Conservation (phyloP, 2,888 invertebrate genomes). For the Penaeus monodon region DNA sequence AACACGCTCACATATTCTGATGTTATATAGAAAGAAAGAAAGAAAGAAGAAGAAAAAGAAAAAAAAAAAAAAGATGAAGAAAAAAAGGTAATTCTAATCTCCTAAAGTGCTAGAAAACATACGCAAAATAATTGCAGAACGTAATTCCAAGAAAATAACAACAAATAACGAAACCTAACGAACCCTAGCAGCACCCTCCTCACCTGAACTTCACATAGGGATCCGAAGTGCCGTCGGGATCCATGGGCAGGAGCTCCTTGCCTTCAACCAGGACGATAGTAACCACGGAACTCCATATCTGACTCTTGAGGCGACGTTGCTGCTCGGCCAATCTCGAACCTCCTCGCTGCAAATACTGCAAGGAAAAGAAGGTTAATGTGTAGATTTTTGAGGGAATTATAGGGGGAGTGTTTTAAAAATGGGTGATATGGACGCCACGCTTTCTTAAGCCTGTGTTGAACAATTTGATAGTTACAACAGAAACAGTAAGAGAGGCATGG, state of each 20-base stretch:
- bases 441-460: too few relatives aligned
- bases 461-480: too few relatives aligned
- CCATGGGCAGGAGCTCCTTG: conserved; percentile 85
- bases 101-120: too few relatives aligned
- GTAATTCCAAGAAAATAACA: too few relatives aligned
- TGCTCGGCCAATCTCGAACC: conserved; percentile 63
- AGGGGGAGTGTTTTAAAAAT: background rate
- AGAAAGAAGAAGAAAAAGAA: too few relatives aligned
- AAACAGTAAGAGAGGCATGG: background rate
- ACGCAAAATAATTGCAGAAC: too few relatives aligned
- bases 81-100: too few relatives aligned
- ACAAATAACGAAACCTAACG: too few relatives aligned
- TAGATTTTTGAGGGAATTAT: background rate
- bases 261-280: conserved; percentile 97
- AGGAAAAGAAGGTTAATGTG: background rate
- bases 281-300: conserved; percentile 95
- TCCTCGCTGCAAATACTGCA: conserved; percentile 63
- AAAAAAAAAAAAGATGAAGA: too few relatives aligned
- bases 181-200: background rate
- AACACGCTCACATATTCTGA: too few relatives aligned
- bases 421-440: background rate
- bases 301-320: conserved; percentile 64
- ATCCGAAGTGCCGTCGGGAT: conserved; percentile 84
- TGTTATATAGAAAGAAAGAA: too few relatives aligned
- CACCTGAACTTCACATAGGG: conserved; percentile 91